These are phyloP conservation scores for Coregonus suidteri DNA, from an alignment of 2,797 vertebrate species.

Conservation along the genomic window DNA sequence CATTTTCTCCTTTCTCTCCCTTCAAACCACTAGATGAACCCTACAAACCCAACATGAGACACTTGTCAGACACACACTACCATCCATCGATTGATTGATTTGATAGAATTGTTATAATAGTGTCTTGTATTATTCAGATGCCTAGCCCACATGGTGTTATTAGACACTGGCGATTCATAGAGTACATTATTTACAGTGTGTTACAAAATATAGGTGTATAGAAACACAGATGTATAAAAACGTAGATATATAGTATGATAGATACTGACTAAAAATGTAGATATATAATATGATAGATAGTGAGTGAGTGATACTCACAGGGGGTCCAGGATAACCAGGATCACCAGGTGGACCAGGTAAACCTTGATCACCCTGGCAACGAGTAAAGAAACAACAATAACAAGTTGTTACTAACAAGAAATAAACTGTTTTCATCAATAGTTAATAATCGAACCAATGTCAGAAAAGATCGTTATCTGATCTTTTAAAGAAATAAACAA, in stretches of 20 bases:
- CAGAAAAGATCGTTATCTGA: too few species aligned
- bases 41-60: slow-evolving; percentile 66
- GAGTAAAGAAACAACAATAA: slow-evolving; percentile 16
- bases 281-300: too few species aligned
- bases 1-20: slow-evolving; percentile 92
- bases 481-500: too few species aligned
- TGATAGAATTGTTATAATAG: neutral
- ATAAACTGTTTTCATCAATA: too few species aligned
- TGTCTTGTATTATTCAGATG: neutral
- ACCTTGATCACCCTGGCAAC: slow-evolving; percentile 84
- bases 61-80: neutral
- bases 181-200: too few species aligned
- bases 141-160: too few species aligned
- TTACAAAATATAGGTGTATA: too few species aligned
- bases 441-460: too few species aligned
- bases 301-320: slow-evolving; percentile 77
- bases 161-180: too few species aligned
- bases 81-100: neutral
- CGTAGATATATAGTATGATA: too few species aligned
- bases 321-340: slow-evolving; percentile 79
- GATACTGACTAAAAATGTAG: too few species aligned
- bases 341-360: slow-evolving; percentile 78
- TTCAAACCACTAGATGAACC: slow-evolving; percentile 84
- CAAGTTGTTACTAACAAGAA: neutral
- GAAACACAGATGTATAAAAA: too few species aligned